phyloP scores from a whole-genome alignment of 2,888 invertebrate species.

The Ferdinandea cuprea region DNA sequence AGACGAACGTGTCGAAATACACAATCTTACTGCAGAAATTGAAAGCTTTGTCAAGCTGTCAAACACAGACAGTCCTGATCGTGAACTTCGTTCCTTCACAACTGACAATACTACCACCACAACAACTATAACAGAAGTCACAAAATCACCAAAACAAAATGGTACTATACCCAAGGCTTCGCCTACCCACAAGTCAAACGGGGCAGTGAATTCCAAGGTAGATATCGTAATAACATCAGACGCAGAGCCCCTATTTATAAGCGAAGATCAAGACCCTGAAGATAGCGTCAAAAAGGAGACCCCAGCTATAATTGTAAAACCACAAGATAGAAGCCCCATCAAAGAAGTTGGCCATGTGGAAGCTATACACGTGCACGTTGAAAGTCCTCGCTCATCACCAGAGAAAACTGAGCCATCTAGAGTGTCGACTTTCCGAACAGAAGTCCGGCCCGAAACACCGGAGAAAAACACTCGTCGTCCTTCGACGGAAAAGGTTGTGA shows the following conservation, averaged over 20 bases:
- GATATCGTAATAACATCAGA: constrained; percentile 28
- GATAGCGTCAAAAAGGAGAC: constrained; percentile 23
- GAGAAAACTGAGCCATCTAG: constrained; percentile 36
- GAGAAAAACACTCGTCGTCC: constrained; percentile 10
- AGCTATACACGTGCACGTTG: constrained; percentile 76
- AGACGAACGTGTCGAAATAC: constrained; percentile 76
- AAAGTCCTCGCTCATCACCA: constrained; percentile 72
- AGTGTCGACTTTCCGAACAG: constrained; percentile 44
- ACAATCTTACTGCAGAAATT: constrained; percentile 80
- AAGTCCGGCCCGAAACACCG: constrained; percentile 9
- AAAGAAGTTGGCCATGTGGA: constrained; percentile 76
- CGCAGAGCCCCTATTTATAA: constrained; percentile 54
- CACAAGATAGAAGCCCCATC: constrained; percentile 40
- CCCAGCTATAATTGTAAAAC: constrained; percentile 49
- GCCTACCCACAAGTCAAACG: constrained; percentile 48
- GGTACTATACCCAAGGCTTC: constrained; percentile 52
- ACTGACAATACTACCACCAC: constrained; percentile 10
- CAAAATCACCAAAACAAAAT: constrained; percentile 60
- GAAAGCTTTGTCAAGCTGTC: constrained; percentile 78
- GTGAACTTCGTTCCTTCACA: constrained; percentile 9
- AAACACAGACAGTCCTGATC: constrained; percentile 40
- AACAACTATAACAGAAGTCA: constrained; percentile 28
- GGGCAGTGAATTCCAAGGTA: constrained; percentile 49
- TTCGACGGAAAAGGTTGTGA: constrained; percentile 8
- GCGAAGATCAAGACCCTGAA: constrained; percentile 37